Conservation (phyloP, 2,888 invertebrate species). For the Crocallis elinguaria region DNA sequence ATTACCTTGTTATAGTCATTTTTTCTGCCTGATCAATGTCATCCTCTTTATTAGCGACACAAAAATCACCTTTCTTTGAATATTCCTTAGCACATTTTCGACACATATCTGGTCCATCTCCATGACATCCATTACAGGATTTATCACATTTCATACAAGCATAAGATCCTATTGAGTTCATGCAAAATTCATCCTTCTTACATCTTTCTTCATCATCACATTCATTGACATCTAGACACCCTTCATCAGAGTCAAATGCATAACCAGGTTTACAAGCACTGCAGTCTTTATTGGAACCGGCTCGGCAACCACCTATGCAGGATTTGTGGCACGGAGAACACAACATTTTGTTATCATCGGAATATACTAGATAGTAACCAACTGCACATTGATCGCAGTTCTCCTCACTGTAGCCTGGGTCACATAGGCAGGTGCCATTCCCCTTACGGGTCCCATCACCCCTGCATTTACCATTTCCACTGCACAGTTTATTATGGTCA, state of each 20-base stretch:
- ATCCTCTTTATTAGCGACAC: constrained; percentile 86
- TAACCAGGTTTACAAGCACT: constrained; percentile 88
- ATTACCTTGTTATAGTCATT: constrained; percentile 68
- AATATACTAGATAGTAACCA: constrained; percentile 90
- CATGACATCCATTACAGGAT: constrained; percentile 92
- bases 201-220: constrained; percentile 87
- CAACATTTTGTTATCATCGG: constrained; percentile 89
- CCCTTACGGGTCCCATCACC: constrained; percentile 97
- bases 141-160: constrained; percentile 93
- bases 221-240: constrained; percentile 94
- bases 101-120: constrained; percentile 97
- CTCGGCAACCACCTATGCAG: constrained; percentile 91
- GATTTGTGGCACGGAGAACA: constrained; percentile 92
- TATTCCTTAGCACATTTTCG: constrained; percentile 91
- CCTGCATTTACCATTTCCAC: constrained; percentile 90
- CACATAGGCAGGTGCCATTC: constrained; percentile 95
- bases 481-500: constrained; percentile 90
- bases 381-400: constrained; percentile 91
- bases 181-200: constrained; percentile 91
- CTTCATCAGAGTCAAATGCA: constrained; percentile 88
- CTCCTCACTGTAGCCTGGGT: constrained; percentile 91
- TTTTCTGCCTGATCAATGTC: constrained; percentile 62
- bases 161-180: constrained; percentile 94
- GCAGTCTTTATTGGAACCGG: constrained; percentile 88
- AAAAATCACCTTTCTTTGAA: constrained; percentile 89